phyloP scores from a whole-genome alignment of 2,113 vertebrate genomes.

The Dasypus novemcinctus region DNA sequence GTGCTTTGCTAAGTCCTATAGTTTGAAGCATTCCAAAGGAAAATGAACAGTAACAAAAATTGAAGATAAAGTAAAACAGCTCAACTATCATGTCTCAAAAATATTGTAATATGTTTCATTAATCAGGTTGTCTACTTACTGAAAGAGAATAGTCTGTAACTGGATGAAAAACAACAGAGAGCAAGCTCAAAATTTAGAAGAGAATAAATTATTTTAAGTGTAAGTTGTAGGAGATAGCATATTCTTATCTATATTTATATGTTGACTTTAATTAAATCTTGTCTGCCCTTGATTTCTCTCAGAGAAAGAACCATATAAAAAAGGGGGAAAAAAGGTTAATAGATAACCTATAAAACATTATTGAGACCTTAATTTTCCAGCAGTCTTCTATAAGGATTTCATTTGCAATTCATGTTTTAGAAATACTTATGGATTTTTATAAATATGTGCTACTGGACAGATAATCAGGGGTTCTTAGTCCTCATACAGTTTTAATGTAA shows the following conservation, averaged over 20 bases:
- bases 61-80: neutral
- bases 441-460: neutral
- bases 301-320: neutral
- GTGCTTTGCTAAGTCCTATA: fast-evolving
- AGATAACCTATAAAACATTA: neutral
- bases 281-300: neutral
- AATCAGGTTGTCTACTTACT: neutral
- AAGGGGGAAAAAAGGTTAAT: neutral
- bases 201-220: neutral
- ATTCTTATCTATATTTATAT: neutral
- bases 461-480: too few species aligned
- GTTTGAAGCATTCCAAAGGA: neutral
- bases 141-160: neutral
- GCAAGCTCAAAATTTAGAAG: neutral
- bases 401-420: neutral
- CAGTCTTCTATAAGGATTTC: neutral
- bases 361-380: neutral
- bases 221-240: neutral
- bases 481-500: fast-evolving
- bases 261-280: neutral
- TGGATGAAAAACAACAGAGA: neutral
- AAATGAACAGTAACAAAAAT: neutral
- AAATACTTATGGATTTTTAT: neutral
- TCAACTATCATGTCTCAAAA: neutral
- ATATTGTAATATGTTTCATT: neutral